Evolutionary conservation across 2,888 invertebrate genomes (phyloP).

Genomic region (Phytoseiulus persimilis): DNA sequence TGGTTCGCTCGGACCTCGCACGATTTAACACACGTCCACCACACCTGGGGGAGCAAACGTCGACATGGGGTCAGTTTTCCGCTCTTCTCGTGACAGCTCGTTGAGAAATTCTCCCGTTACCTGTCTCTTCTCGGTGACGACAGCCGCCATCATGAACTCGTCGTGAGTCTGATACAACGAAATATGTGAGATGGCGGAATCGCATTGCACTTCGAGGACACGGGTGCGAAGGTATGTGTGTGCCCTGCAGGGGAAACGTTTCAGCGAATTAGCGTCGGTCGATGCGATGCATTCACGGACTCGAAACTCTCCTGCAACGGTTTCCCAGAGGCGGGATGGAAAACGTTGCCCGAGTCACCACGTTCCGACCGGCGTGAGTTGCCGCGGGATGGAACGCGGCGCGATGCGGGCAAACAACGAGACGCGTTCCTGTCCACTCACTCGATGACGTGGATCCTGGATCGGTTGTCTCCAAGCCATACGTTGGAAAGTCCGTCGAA

Average conservation of each 20-base stretch:
- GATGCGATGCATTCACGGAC: not conserved
- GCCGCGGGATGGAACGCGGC: too few relatives aligned
- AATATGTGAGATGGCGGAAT: constrained; percentile 27
- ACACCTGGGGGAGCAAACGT: not conserved
- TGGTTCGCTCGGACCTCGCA: not conserved
- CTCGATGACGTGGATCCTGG: constrained; percentile 29
- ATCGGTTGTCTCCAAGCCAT: constrained; percentile 31
- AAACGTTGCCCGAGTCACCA: too few relatives aligned
- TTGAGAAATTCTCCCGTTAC: not conserved
- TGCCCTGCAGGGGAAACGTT: not conserved
- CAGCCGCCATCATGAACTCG: constrained; percentile 12
- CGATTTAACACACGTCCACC: constrained; percentile 30
- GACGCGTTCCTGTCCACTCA: not conserved
- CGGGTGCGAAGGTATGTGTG: constrained; percentile 36
- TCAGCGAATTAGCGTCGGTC: not conserved
- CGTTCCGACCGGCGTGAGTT: too few relatives aligned
- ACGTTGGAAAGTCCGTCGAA: constrained; percentile 33
- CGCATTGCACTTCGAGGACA: constrained; percentile 36
- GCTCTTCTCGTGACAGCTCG: not conserved
- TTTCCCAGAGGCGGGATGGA: too few relatives aligned
- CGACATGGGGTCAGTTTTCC: not conserved
- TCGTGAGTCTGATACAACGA: constrained; percentile 28
- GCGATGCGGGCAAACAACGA: not conserved
- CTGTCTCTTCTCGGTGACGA: constrained; percentile 39
- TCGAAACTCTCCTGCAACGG: too few relatives aligned